Evolutionary conservation across 2,888 invertebrate genomes (phyloP).

Genomic region (Ennomos fuscantarius): DNA sequence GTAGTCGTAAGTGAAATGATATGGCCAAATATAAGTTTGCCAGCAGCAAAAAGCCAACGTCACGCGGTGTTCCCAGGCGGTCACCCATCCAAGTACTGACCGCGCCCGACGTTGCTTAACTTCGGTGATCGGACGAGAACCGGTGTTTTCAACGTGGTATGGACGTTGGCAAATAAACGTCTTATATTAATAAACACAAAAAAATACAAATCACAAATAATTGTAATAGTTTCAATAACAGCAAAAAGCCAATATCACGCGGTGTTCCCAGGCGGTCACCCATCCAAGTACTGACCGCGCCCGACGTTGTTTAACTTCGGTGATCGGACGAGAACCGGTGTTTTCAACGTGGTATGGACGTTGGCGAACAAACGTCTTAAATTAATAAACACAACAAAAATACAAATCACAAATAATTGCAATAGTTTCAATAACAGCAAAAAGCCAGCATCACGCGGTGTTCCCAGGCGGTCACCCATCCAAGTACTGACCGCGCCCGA

Average conservation of each 20-base stretch:
- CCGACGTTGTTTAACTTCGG: constrained; percentile 78
- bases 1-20: too few species aligned
- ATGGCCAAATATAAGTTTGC: too few species aligned
- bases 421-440: background rate
- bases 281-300: constrained; percentile 77
- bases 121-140: constrained; percentile 71
- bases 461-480: constrained; percentile 77
- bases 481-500: constrained; percentile 76
- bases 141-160: constrained; percentile 12
- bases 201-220: too few species aligned
- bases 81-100: constrained; percentile 79
- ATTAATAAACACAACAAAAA: too few species aligned
- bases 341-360: constrained; percentile 10
- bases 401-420: too few species aligned
- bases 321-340: constrained; percentile 60
- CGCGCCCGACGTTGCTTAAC: constrained; percentile 76
- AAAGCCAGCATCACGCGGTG: constrained; percentile 9
- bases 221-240: too few species aligned
- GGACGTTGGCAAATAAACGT: background rate
- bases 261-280: constrained; percentile 70
- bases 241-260: constrained; percentile 8
- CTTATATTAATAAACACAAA: too few species aligned
- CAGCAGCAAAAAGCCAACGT: constrained; percentile 5
- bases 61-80: constrained; percentile 57
- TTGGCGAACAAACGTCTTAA: constrained; percentile 1